These are phyloP conservation scores for Amphiprion clarkii DNA, from an alignment of 2,797 vertebrate species.

Conservation along the genomic window DNA sequence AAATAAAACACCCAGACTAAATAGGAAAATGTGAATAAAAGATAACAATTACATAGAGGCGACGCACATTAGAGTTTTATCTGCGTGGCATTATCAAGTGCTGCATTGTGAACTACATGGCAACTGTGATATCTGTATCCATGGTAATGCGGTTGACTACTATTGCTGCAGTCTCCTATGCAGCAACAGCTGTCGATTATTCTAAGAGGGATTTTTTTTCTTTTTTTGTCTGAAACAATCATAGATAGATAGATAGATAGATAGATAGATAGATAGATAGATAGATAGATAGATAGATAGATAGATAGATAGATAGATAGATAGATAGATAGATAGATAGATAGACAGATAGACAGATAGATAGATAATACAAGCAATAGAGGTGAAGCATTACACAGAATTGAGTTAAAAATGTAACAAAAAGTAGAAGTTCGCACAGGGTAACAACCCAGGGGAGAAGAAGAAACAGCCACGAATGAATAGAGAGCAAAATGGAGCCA, in stretches of 20 bases:
- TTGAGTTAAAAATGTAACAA: conserved; percentile 7
- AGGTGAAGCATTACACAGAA: neutral
- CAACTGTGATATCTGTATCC: conserved; percentile 58
- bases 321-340: neutral
- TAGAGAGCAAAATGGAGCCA: conserved; percentile 49
- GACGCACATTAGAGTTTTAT: too few relatives aligned
- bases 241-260: conserved; percentile 8
- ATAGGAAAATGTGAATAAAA: too few relatives aligned
- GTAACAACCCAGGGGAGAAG: conserved; percentile 6
- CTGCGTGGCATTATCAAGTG: neutral
- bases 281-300: too few relatives aligned
- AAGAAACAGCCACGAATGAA: conserved; percentile 22
- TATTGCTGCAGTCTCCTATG: conserved; percentile 54
- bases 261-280: neutral
- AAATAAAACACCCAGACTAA: too few relatives aligned
- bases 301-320: neutral
- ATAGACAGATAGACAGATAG: too few relatives aligned
- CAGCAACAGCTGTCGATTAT: conserved; percentile 43
- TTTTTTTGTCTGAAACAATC: too few relatives aligned
- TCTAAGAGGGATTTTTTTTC: too few relatives aligned
- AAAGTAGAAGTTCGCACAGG: conserved; percentile 18
- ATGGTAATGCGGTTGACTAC: conserved; percentile 47
- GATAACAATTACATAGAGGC: too few relatives aligned
- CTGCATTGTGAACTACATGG: conserved; percentile 22
- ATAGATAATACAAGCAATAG: neutral